Evolutionary conservation across 2,888 invertebrate genomes (phyloP).

Genomic region (Stenodema calcarata): DNA sequence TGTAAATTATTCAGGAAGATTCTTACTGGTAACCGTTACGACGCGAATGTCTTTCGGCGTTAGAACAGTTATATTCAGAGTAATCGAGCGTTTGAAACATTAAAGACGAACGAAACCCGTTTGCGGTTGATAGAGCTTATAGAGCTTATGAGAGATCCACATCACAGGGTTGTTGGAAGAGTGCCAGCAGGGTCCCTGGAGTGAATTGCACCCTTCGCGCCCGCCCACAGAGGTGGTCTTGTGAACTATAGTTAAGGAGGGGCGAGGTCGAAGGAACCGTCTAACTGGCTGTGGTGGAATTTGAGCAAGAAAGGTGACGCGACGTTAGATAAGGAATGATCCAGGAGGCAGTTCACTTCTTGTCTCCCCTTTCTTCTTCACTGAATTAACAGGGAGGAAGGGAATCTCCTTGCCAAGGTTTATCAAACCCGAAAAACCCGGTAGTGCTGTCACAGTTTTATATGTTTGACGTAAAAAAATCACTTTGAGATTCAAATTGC

Average conservation of each 20-base stretch:
- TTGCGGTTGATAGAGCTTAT: background rate
- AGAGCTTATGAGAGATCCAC: background rate
- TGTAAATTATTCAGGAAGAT: background rate
- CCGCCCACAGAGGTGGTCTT: background rate
- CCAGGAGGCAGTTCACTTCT: background rate
- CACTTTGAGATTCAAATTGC: no score
- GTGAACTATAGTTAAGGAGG: background rate
- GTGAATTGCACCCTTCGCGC: background rate
- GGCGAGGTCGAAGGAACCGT: background rate
- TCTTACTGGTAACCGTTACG: background rate
- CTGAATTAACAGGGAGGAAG: background rate
- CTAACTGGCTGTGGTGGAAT: background rate
- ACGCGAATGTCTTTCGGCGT: background rate
- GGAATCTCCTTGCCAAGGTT: no score
- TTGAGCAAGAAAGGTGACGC: background rate
- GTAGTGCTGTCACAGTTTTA: no score
- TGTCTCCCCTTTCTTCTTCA: background rate
- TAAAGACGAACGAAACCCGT: constrained; percentile 1
- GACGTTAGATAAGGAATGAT: background rate
- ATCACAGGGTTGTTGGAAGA: background rate
- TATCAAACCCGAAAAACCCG: no score
- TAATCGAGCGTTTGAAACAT: constrained; percentile 8
- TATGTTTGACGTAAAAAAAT: no score
- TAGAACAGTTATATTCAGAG: background rate
- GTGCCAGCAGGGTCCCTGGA: background rate